Base-by-base conservation (phyloP, 1,140 invertebrate genomes). In the Ips nitidus region DNA sequence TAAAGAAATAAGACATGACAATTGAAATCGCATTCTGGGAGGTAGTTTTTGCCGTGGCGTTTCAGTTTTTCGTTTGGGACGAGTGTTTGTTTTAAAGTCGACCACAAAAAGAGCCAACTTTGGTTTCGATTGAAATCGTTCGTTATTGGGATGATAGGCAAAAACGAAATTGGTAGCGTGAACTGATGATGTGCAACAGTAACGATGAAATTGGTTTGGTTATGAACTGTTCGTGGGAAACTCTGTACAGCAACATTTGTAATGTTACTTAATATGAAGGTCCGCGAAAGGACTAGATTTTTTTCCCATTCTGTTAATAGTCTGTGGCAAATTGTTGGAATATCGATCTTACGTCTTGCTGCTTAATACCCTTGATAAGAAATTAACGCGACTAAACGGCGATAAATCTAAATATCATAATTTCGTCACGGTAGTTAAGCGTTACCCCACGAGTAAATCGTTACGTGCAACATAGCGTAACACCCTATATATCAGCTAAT, bases 341-440 rank as follows among this genome's bases (percentile, higher is more conserved):
- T 22, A 22, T 22, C 22, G 22, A 22, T 22, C 22, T 22, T 22
- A 22, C 22, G 22, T 22, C 22, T 22, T 22, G 22, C 22, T 22
- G 22, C 45, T 50, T 50, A 50, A 50, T 22, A 22, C 53, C 53
- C 8, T 42, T 59, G 40, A 41, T 7, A 39, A 61, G 4, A 37
- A 45, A 2, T 47, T 45, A 61, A 22, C 6, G 39, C 45, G 36
- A 42, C 61, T 61, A 61, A 61, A 43, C 37, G 39, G 38, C 59
- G 36, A 47, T 8, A 61, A 45, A 61, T 43, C 43, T 61, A 43
- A 65, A 65, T 38, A 65, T 41, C 52, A 65, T 65, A 65, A 65
- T 55, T 65, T 41, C 39, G 64, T 66, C 55, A 66, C 41, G 64
- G 53, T 58, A 66, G 55, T 66, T 66, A 66, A 43, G 55, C 40